Conservation (phyloP, 92 coral and sea anemone genomes). For the Actinostola sp. region DNA sequence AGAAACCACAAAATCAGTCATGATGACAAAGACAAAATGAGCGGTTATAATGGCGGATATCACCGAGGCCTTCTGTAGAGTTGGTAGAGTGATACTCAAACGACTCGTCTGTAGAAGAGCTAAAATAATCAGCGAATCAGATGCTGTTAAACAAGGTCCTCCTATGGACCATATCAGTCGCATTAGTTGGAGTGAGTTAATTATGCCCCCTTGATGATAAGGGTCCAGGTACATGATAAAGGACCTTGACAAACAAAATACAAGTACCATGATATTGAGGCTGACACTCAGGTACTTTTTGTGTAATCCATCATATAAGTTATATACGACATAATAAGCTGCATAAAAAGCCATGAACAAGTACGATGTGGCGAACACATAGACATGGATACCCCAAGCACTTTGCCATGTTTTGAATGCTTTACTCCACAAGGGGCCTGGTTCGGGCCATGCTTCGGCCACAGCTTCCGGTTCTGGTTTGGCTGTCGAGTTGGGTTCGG, state of each 20-base stretch:
- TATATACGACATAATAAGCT: slow-evolving; percentile 74
- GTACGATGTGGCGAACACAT: slow-evolving; percentile 70
- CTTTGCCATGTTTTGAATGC: slow-evolving; percentile 84
- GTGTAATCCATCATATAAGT: slow-evolving; percentile 84
- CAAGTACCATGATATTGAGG: slow-evolving; percentile 82
- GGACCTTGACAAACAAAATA: slow-evolving; percentile 79
- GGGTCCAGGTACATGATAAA: slow-evolving; percentile 88
- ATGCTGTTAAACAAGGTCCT: slow-evolving; percentile 89
- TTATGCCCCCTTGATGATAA: slow-evolving; percentile 83
- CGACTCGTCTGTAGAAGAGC: slow-evolving; percentile 87
- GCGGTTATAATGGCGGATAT: slow-evolving; percentile 54
- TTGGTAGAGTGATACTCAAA: slow-evolving; percentile 74
- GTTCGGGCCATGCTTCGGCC: slow-evolving; percentile 97
- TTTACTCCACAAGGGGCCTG: slow-evolving; percentile 88
- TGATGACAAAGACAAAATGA: slow-evolving; percentile 77
- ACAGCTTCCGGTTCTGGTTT: slow-evolving; percentile 60
- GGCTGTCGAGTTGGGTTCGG: slow-evolving; percentile 19
- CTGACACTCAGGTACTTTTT: slow-evolving; percentile 81
- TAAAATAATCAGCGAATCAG: slow-evolving; percentile 89
- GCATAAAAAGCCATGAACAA: slow-evolving; percentile 79
- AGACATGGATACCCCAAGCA: slow-evolving; percentile 86
- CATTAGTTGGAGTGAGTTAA: slow-evolving; percentile 65
- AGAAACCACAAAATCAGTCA: slow-evolving; percentile 78
- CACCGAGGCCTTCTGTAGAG: slow-evolving; percentile 60
- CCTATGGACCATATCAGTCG: slow-evolving; percentile 93